Evolutionary conservation across 1,140 invertebrate species (phyloP).

Genomic region (Diploscapter pachys): DNA sequence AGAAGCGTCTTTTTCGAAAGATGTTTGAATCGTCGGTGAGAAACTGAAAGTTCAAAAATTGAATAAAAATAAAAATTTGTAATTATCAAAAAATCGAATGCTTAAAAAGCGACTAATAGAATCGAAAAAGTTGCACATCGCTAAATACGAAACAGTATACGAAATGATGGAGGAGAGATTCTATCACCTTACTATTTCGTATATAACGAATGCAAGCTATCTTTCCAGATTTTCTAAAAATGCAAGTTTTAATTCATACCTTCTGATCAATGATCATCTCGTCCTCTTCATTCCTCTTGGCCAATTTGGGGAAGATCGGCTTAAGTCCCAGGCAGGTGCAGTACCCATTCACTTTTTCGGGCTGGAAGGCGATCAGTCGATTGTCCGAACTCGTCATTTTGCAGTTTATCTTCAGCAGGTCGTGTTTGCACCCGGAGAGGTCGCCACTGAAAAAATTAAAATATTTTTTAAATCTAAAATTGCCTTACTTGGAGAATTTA

Average conservation of each 20-base stretch:
- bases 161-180: background rate
- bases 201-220: background rate
- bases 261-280: background rate
- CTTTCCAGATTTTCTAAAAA: background rate
- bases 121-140: background rate
- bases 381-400: background rate
- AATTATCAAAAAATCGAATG: background rate
- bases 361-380: slow-evolving; percentile 9
- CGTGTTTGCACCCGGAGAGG: too few species aligned
- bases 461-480: too few species aligned
- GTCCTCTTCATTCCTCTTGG: background rate
- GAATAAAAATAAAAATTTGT: background rate
- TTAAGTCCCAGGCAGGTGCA: background rate
- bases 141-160: background rate
- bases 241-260: background rate
- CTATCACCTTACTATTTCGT: background rate
- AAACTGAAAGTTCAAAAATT: too few species aligned
- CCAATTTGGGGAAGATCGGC: background rate
- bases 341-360: background rate
- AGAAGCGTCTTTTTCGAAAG: slow-evolving; percentile 35
- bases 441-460: too few species aligned
- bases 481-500: background rate
- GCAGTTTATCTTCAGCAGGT: slow-evolving; percentile 1
- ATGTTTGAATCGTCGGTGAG: slow-evolving; percentile 13
- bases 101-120: background rate